Evolutionary conservation across 1,140 invertebrate genomes (phyloP).

Genomic region (Aleiodes sp.): DNA sequence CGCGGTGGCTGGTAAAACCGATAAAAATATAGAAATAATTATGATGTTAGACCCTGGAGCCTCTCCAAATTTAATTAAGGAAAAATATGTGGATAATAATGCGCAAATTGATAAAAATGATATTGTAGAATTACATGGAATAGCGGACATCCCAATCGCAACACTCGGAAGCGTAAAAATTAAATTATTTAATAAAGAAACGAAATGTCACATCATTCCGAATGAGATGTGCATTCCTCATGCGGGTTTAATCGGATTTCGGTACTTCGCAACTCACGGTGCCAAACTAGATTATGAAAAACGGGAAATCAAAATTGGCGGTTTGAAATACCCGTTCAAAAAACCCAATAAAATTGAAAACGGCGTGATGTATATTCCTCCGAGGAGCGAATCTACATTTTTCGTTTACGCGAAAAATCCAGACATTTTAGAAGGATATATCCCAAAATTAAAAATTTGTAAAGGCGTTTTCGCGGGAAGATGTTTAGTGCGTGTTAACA

Average conservation of each 20-base stretch:
- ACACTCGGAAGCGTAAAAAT: slow-evolving; percentile 12
- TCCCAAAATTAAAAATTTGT: slow-evolving; percentile 19
- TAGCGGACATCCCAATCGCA: neutral
- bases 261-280: neutral
- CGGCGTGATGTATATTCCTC: neutral
- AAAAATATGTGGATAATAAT: neutral
- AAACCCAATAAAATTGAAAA: neutral
- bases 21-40: neutral
- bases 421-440: slow-evolving; percentile 8
- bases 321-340: neutral
- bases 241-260: slow-evolving; percentile 9
- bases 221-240: slow-evolving; percentile 18
- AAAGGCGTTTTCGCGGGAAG: slow-evolving; percentile 4
- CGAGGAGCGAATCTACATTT: slow-evolving; percentile 12
- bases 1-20: neutral
- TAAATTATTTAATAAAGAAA: neutral
- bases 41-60: slow-evolving; percentile 15
- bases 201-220: slow-evolving; percentile 5
- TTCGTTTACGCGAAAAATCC: slow-evolving; percentile 16
- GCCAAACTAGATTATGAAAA: slow-evolving; percentile 13
- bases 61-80: slow-evolving; percentile 18
- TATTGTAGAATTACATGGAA: slow-evolving; percentile 8
- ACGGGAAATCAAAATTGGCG: neutral
- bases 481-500: neutral
- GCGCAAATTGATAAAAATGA: neutral